Evolutionary conservation across 2,113 vertebrate genomes (phyloP).

Genomic region (Dicrurus megarhynchus): DNA sequence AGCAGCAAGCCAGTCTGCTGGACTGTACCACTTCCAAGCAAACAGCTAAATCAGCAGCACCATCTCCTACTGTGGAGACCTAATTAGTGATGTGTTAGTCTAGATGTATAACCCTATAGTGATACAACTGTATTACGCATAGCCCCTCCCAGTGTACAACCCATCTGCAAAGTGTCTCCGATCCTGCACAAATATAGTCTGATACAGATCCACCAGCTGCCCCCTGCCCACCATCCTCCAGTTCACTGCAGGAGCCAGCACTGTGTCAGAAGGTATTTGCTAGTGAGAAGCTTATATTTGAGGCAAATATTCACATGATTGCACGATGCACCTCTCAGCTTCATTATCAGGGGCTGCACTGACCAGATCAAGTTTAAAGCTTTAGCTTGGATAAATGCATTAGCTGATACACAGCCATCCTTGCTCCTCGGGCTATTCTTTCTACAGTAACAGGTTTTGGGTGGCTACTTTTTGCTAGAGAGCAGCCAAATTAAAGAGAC

Average conservation of each 20-base stretch:
- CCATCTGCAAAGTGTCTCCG: neutral
- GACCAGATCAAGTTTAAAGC: neutral
- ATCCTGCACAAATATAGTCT: neutral
- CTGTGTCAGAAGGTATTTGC: neutral
- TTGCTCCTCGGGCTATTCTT: neutral
- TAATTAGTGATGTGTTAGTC: neutral
- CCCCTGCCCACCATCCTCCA: neutral
- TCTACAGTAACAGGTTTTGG: neutral
- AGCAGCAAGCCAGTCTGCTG: neutral
- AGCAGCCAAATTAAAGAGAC: neutral
- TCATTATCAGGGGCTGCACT: neutral
- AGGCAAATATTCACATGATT: neutral
- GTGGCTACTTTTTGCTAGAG: neutral
- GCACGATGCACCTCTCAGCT: neutral
- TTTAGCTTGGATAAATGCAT: neutral
- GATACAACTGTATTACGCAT: neutral
- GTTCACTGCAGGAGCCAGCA: neutral
- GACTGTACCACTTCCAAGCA: neutral
- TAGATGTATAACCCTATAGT: neutral
- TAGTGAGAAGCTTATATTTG: accelerated
- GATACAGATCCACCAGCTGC: neutral
- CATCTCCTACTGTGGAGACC: neutral
- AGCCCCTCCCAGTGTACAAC: neutral
- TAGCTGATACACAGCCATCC: neutral
- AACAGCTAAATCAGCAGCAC: neutral